phyloP scores from a whole-genome alignment of 2,113 vertebrate species.

The Entosphenus tridentatus region DNA sequence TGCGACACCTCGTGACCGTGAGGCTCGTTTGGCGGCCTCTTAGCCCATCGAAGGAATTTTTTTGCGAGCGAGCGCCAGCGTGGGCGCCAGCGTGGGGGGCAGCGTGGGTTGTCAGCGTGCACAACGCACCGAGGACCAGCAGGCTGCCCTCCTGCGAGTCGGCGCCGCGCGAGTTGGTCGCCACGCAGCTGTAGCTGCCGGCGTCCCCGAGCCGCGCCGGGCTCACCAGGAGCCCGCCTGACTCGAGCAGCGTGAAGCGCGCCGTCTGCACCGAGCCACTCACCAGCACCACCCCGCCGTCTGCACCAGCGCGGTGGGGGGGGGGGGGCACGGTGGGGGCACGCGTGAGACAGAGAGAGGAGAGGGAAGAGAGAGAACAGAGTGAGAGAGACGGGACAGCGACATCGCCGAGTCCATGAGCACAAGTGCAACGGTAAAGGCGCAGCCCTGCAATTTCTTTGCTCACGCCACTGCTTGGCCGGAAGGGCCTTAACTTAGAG shows the following conservation, averaged over 20 bases:
- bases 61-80: too few relatives aligned
- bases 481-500: too few relatives aligned
- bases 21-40: too few relatives aligned
- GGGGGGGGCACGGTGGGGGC: neutral
- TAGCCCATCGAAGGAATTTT: too few relatives aligned
- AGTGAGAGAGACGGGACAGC: neutral
- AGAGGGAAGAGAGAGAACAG: neutral
- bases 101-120: too few relatives aligned
- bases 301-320: neutral
- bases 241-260: conserved; percentile 72
- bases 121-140: conserved; percentile 20
- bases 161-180: conserved; percentile 73
- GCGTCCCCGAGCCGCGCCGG: conserved; percentile 56
- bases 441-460: neutral
- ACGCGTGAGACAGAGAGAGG: neutral
- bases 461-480: too few relatives aligned
- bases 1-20: too few relatives aligned
- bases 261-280: conserved; percentile 81
- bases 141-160: conserved; percentile 70
- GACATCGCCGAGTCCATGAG: neutral
- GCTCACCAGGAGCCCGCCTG: conserved; percentile 67
- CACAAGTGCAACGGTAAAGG: neutral
- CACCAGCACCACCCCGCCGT: conserved; percentile 48
- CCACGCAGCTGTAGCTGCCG: conserved; percentile 67
- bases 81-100: neutral